Conservation (phyloP, 2,797 vertebrate species). For the Tarsius wallacei region DNA sequence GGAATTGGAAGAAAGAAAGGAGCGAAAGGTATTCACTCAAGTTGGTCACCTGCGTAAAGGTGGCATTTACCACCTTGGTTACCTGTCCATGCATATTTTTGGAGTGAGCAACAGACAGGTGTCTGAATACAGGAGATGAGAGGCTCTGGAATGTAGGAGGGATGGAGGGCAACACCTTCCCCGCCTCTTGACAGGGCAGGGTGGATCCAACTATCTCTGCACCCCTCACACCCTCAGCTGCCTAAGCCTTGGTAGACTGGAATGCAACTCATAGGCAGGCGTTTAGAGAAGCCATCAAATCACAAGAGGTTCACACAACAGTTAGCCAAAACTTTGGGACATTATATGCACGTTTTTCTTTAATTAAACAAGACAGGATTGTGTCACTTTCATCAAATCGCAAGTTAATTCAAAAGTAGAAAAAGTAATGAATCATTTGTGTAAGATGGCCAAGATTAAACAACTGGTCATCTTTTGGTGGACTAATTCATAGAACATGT, state of each 20-base stretch:
- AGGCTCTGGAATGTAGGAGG: background rate
- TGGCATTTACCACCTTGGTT: background rate
- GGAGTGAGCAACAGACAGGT: constrained; percentile 10
- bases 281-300: constrained; percentile 53
- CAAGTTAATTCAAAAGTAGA: constrained; percentile 61
- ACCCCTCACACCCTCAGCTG: background rate
- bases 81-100: constrained; percentile 3
- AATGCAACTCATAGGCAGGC: constrained; percentile 53
- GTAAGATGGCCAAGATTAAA: constrained; percentile 31
- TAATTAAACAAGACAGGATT: constrained; percentile 55
- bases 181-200: background rate
- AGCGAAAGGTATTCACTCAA: background rate
- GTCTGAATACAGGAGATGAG: background rate
- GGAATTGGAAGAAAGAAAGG: background rate
- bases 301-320: background rate
- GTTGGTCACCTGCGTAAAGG: background rate
- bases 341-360: constrained; percentile 40
- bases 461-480: background rate
- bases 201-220: background rate
- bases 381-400: constrained; percentile 64
- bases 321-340: background rate
- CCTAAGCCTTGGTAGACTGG: background rate
- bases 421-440: constrained; percentile 41
- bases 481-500: constrained; percentile 20
- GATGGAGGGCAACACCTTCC: background rate